phyloP scores from a whole-genome alignment of 2,797 vertebrate genomes.

The Oreonectes daqikongensis region DNA sequence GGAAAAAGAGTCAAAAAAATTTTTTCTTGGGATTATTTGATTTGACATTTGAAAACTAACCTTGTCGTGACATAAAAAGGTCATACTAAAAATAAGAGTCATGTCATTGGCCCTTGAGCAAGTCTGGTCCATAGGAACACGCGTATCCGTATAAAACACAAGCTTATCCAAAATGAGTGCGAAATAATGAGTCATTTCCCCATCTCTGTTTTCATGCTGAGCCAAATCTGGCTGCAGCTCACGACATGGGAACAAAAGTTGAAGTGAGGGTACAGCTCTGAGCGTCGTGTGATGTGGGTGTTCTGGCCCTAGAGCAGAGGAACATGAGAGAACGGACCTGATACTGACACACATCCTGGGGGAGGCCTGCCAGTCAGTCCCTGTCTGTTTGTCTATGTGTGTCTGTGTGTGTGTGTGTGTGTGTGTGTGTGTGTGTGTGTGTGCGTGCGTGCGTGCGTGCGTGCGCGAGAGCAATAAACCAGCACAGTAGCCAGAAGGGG shows the following conservation, averaged over 20 bases:
- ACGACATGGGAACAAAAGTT: constrained; percentile 33
- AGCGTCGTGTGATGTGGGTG: neutral
- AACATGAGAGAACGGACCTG: constrained; percentile 14
- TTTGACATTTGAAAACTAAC: neutral
- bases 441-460: too few species aligned
- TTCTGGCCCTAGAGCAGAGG: constrained; percentile 5
- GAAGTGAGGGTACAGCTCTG: constrained; percentile 23
- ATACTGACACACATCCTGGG: constrained; percentile 17
- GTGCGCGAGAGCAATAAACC: neutral
- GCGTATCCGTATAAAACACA: neutral
- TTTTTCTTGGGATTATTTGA: too few species aligned
- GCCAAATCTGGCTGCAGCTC: constrained; percentile 41
- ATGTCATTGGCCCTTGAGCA: constrained; percentile 1
- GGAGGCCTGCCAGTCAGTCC: constrained; percentile 14
- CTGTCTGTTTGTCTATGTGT: neutral
- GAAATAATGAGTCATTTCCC: constrained; percentile 43
- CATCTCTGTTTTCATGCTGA: constrained; percentile 45
- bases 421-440: too few species aligned
- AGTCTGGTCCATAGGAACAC: neutral
- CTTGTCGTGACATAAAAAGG: neutral
- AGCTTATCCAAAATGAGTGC: constrained; percentile 24
- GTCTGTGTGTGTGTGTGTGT: too few species aligned
- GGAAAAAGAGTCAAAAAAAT: too few species aligned
- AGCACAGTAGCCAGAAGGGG: neutral
- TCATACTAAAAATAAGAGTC: neutral